Conservation (phyloP, 2,113 vertebrate genomes). For the Pseudorasbora parva region DNA sequence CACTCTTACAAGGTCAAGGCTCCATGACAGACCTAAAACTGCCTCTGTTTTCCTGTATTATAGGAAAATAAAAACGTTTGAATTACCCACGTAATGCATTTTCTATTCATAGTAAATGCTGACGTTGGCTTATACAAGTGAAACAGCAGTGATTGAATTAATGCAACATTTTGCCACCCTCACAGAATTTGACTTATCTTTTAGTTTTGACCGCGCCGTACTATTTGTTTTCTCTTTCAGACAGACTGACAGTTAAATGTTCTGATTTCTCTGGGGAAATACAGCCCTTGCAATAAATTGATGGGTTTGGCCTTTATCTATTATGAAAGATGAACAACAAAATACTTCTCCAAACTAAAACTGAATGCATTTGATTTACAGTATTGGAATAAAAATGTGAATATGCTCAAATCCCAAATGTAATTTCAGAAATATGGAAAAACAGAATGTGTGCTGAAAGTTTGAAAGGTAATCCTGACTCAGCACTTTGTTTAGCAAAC, state of each 20-base stretch:
- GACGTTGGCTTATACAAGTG: neutral
- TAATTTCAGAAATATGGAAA: neutral
- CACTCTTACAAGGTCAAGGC: neutral
- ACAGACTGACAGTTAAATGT: neutral
- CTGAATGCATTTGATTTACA: constrained; percentile 4
- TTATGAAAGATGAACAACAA: neutral
- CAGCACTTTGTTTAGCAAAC: constrained; percentile 18
- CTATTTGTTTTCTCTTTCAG: neutral
- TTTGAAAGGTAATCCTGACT: constrained; percentile 22
- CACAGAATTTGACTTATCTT: neutral
- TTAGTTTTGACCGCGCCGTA: neutral
- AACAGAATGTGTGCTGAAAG: constrained; percentile 5
- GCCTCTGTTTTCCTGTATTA: neutral
- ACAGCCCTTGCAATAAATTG: constrained; percentile 5
- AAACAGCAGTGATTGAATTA: constrained; percentile 1
- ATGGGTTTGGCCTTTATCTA: constrained; percentile 12
- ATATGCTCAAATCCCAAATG: constrained; percentile 24
- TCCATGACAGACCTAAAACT: neutral
- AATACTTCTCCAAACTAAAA: neutral
- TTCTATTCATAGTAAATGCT: constrained; percentile 7
- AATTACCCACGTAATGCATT: neutral
- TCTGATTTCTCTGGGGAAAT: constrained; percentile 13
- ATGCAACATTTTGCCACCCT: neutral
- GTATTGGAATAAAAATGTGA: constrained; percentile 10
- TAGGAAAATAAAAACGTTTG: neutral